These are phyloP conservation scores for Sapayoa aenigma DNA, from an alignment of 2,113 vertebrate species.

Conservation along the genomic window DNA sequence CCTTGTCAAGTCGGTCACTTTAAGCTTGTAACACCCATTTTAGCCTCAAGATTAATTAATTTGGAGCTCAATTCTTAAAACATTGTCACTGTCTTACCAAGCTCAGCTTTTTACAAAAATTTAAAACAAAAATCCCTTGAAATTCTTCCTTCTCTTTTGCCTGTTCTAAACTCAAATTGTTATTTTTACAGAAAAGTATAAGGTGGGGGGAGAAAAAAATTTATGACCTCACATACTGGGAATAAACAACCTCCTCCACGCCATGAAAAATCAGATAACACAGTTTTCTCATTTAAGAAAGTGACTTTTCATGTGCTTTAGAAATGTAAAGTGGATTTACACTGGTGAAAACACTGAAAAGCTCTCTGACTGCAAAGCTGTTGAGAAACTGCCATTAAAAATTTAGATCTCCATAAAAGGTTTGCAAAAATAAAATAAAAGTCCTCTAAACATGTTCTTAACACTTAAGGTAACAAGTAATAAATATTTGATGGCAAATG, in stretches of 20 bases:
- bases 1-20: accelerated
- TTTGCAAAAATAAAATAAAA: background rate
- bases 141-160: background rate
- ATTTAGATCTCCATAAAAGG: background rate
- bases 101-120: background rate
- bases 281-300: background rate
- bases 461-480: background rate
- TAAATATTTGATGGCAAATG: background rate
- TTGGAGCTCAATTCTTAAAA: background rate
- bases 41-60: background rate
- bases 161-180: background rate
- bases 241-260: background rate
- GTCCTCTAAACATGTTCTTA: background rate
- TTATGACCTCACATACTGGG: background rate
- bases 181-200: background rate
- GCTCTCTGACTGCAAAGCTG: background rate
- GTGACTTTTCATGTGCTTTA: background rate
- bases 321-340: background rate
- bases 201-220: no score
- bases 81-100: background rate
- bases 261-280: background rate
- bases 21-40: background rate
- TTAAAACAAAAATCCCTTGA: background rate
- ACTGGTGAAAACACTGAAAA: background rate
- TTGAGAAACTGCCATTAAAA: conserved; percentile 10